A percentile compares a stretch with the other conserved stretches of the same genome.
Conservation (phyloP, 2,797 vertebrate genomes). For the Tenualosa ilisha region DNA sequence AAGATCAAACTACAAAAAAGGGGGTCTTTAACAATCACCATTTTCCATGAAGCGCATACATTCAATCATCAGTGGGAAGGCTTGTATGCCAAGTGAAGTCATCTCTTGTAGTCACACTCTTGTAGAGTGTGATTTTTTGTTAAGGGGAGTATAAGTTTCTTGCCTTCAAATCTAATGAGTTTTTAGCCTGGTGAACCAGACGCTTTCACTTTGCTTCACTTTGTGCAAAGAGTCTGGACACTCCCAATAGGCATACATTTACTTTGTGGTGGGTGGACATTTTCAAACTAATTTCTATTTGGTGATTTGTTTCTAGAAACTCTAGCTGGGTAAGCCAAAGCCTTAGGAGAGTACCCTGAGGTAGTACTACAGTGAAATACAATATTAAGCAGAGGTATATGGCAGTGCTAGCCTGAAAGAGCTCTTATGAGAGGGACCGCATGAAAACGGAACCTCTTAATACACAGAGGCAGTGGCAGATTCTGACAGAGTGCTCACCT, state of each 20-base stretch:
- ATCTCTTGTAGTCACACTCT: background rate
- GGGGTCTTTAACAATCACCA: constrained; percentile 41
- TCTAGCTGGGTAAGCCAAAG: too few species aligned
- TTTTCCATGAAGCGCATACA: background rate
- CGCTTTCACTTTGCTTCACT: too few species aligned
- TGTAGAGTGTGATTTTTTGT: background rate
- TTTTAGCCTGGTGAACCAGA: background rate
- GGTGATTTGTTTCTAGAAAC: too few species aligned
- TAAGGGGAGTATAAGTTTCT: background rate
- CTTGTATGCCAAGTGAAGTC: background rate
- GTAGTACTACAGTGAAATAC: too few species aligned
- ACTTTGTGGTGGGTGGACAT: too few species aligned
- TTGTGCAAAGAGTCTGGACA: too few species aligned
- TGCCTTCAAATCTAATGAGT: background rate
- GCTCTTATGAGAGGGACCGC: background rate
- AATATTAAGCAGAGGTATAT: too few species aligned
- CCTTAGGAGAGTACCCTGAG: too few species aligned
- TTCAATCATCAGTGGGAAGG: constrained; percentile 6
- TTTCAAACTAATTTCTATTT: too few species aligned
- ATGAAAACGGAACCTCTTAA: background rate
- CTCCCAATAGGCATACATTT: too few species aligned
- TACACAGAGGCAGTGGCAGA: background rate
- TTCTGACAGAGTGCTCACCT: background rate
- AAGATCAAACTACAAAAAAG: constrained; percentile 32
- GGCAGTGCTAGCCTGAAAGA: too few species aligned